A percentile compares a stretch with the other conserved stretches of the same genome.
phyloP scores from a whole-genome alignment of 2,888 invertebrate genomes.

The Cephus runcator region DNA sequence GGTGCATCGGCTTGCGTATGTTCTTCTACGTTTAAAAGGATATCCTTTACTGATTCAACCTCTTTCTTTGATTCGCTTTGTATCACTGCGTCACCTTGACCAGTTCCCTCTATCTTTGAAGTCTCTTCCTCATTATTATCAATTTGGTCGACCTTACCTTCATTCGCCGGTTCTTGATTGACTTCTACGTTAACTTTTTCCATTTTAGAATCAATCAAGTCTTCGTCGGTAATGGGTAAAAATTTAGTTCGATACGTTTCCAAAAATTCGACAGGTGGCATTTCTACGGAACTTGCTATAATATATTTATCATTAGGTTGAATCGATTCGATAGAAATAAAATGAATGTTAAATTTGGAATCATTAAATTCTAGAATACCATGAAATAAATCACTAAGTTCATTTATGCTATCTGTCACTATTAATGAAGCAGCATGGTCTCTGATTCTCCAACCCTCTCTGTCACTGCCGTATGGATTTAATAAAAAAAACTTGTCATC shows the following conservation, averaged over 20 bases:
- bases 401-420: constrained; percentile 45
- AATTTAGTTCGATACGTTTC: constrained; percentile 47
- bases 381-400: constrained; percentile 47
- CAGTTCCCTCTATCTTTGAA: constrained; percentile 14
- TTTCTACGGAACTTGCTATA: constrained; percentile 17
- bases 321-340: constrained; percentile 42
- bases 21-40: constrained; percentile 38
- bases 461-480: constrained; percentile 57
- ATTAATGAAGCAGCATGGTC: constrained; percentile 43
- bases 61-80: constrained; percentile 17
- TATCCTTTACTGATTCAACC: constrained; percentile 30
- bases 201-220: constrained; percentile 31
- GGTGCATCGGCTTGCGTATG: constrained; percentile 49
- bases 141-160: background rate
- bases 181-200: background rate
- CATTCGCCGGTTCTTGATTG: background rate
- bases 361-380: constrained; percentile 54
- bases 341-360: constrained; percentile 46
- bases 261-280: constrained; percentile 26
- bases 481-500: constrained; percentile 45
- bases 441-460: constrained; percentile 49
- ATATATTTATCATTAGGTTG: constrained; percentile 41
- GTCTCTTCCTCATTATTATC: constrained; percentile 19
- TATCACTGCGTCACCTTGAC: constrained; percentile 12
- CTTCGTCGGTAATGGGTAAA: constrained; percentile 53